Evolutionary conservation across 2,888 invertebrate genomes (phyloP).

Genomic region (Acanthosepion pharaonis): DNA sequence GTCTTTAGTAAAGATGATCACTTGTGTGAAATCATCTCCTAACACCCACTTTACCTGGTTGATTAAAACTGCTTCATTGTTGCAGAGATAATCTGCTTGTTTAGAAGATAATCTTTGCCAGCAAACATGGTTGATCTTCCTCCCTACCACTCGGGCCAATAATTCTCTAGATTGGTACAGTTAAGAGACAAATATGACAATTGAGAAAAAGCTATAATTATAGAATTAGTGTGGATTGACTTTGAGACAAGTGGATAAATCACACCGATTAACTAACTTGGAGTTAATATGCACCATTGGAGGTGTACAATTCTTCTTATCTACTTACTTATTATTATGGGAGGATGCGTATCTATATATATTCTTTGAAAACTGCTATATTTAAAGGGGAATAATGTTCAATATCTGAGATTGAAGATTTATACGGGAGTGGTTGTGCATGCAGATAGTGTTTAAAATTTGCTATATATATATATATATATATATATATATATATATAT

Average conservation of each 20-base stretch:
- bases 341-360: neutral
- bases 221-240: neutral
- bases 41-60: neutral
- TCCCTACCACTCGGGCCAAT: neutral
- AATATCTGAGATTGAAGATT: no score
- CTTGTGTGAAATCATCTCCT: neutral
- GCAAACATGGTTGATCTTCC: neutral
- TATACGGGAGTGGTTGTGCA: no score
- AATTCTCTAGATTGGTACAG: neutral
- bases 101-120: neutral
- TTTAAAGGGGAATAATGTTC: no score
- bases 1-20: neutral
- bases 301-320: neutral
- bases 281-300: neutral
- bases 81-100: neutral
- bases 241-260: neutral
- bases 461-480: no score
- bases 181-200: neutral
- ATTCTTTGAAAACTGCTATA: no score
- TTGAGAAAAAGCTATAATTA: slow-evolving; percentile 11
- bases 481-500: no score
- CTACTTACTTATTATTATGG: neutral
- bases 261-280: neutral
- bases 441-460: no score
- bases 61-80: neutral